Conservation (phyloP, 2,888 invertebrate species). For the Drosophila acutilabella region DNA sequence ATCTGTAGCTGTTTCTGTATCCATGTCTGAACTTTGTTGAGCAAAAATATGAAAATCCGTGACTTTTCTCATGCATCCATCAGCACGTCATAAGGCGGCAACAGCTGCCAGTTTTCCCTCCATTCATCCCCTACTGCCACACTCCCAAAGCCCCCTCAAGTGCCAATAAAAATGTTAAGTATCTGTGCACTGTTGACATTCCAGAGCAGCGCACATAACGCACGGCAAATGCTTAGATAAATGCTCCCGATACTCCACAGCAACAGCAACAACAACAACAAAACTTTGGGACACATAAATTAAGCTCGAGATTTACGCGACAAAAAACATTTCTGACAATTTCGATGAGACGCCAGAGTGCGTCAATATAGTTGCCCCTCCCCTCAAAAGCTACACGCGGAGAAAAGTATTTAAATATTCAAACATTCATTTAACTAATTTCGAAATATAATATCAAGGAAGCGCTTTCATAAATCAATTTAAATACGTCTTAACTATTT, state of each 20-base stretch:
- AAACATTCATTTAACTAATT: not conserved
- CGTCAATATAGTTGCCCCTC: constrained; percentile 43
- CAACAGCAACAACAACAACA: not conserved
- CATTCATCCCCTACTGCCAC: not conserved
- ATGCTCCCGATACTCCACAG: constrained; percentile 55
- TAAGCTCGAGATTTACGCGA: constrained; percentile 55
- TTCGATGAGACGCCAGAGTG: constrained; percentile 65
- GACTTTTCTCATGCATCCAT: constrained; percentile 60
- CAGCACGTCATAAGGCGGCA: constrained; percentile 74
- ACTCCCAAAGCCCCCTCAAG: constrained; percentile 57
- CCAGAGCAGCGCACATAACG: constrained; percentile 42
- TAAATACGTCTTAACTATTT: too few species aligned
- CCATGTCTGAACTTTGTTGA: constrained; percentile 20
- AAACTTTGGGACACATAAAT: constrained; percentile 55
- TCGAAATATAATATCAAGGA: not conserved
- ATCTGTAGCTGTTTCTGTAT: constrained; percentile 4
- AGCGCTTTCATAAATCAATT: too few species aligned
- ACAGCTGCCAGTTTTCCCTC: constrained; percentile 58
- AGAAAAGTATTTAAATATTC: not conserved
- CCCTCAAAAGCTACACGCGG: not conserved
- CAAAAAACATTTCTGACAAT: constrained; percentile 62
- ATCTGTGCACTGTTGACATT: constrained; percentile 78
- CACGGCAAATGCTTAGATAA: constrained; percentile 62
- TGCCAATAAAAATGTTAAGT: constrained; percentile 84
- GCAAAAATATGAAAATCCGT: constrained; percentile 66